Conservation (phyloP, 2,888 invertebrate species). For the Carterocephalus palaemon region DNA sequence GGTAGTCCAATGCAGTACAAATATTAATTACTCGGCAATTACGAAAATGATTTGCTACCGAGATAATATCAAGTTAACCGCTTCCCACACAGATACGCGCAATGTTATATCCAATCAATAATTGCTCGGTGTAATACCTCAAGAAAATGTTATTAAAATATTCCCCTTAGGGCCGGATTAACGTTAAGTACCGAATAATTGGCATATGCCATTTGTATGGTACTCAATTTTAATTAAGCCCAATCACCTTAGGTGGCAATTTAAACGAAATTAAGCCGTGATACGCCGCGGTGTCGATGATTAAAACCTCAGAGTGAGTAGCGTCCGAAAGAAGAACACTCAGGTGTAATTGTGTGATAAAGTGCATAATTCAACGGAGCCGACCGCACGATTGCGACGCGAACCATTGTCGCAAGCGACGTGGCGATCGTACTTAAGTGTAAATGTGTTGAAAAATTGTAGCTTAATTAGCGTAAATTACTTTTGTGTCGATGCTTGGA, state of each 20-base stretch:
- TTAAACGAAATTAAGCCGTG: constrained; percentile 29
- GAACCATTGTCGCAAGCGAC: constrained; percentile 26
- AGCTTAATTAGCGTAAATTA: constrained; percentile 35
- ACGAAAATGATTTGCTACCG: constrained; percentile 49
- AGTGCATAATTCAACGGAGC: constrained; percentile 12
- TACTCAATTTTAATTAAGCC: constrained; percentile 36
- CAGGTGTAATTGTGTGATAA: constrained; percentile 22
- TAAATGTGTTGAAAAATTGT: constrained; percentile 34
- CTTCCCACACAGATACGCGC: constrained; percentile 38
- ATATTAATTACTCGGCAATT: constrained; percentile 51
- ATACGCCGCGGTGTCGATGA: constrained; percentile 33
- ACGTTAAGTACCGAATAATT: constrained; percentile 38
- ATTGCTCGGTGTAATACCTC: constrained; percentile 41
- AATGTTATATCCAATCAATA: constrained; percentile 32
- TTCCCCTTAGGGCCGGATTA: constrained; percentile 34
- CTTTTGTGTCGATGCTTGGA: constrained; percentile 34
- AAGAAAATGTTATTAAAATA: constrained; percentile 24
- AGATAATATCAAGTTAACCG: constrained; percentile 37
- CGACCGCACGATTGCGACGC: constrained; percentile 23
- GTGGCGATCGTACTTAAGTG: constrained; percentile 20
- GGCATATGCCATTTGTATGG: constrained; percentile 30
- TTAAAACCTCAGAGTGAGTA: constrained; percentile 13
- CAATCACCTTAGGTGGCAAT: constrained; percentile 36
- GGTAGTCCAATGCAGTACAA: constrained; percentile 33
- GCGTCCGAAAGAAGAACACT: constrained; percentile 24